Percentiles rank a stretch among this genome's conserved stretches.
These are phyloP conservation scores for Dolichomitus sp. DNA, from an alignment of 2,888 invertebrate species.

Conservation along the genomic window DNA sequence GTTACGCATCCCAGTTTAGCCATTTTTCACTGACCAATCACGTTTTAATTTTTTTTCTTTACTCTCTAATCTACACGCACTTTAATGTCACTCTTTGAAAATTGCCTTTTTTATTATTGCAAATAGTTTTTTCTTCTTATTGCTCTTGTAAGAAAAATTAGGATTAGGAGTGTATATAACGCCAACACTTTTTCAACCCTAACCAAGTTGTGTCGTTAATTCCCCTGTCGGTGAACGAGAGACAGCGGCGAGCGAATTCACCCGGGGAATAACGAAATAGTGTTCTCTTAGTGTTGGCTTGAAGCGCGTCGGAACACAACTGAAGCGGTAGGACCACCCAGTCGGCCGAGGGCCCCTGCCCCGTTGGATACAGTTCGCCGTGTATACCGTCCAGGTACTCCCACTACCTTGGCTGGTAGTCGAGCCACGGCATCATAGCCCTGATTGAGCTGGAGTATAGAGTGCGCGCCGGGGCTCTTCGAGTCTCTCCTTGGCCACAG, in stretches of 20 bases:
- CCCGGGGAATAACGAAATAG: slow-evolving; percentile 65
- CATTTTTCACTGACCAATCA: slow-evolving; percentile 27
- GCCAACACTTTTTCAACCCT: background rate
- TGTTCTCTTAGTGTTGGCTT: slow-evolving; percentile 80
- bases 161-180: background rate
- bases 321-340: slow-evolving; percentile 86
- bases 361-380: slow-evolving; percentile 82
- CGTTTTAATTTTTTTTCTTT: background rate
- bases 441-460: slow-evolving; percentile 84
- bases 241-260: background rate
- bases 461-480: slow-evolving; percentile 64
- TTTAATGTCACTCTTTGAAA: background rate
- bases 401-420: slow-evolving; percentile 79
- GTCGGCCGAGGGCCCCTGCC: slow-evolving; percentile 83
- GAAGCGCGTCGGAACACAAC: slow-evolving; percentile 86
- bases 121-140: background rate
- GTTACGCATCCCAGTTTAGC: background rate
- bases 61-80: background rate
- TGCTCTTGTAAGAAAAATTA: background rate
- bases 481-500: background rate
- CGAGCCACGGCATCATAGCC: slow-evolving; percentile 75
- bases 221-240: background rate
- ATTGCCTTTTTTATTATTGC: background rate
- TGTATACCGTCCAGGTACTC: slow-evolving; percentile 81
- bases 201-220: background rate